Base-by-base conservation (phyloP, 2,888 invertebrate species). In the Archips xylosteana region DNA sequence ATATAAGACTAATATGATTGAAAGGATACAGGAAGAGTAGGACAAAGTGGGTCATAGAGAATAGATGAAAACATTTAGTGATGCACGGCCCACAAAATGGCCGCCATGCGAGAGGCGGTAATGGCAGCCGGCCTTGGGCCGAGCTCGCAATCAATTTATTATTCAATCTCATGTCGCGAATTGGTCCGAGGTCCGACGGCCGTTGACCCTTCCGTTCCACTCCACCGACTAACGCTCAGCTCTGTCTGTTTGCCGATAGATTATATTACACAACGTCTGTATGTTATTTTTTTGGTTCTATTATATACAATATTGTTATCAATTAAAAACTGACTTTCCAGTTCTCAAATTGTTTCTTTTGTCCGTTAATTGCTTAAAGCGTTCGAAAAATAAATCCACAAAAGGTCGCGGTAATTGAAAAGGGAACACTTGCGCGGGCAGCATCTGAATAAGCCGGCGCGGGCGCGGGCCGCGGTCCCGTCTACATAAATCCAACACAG, bases 161-260 rank as follows among this genome's bases (percentile, higher is more conserved):
- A 94, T 94, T 94, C 94, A 94, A 94, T 94, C 94, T 92, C 92
- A 91, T 92, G 91, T 94, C 91, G 92, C 92, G 90, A 94, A 94
- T 94, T 94, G 92, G 94, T 92, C 88, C 94, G 94, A 94, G 94
- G 94, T 90, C 90, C 83, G 82, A 76, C 84, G 93, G 89, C 81
- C 90, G 84, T 89, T 91, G 92, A 94, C 90, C 91, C 82, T 80
- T 78, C 82, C 84, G 83, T 82, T 87, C 87, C 85, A 87, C 85
- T 90, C 87, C 82, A 87, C 78, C 83, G 83, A 82, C 80, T 83
- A 79, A 81, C 80, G 80, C 81, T 79, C 77, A 81, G 79, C 78
- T 79, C 76, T 82, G 80, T 78, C 74, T 71, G 76, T 74, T 78
- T 75, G 75, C 79, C 79, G 77, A 81, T 81, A 84, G 80, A 82